Percentiles rank a stretch among this genome's conserved stretches.
These are phyloP conservation scores for Malurus leucopterus DNA, from an alignment of 2,797 vertebrate genomes.

Conservation along the genomic window DNA sequence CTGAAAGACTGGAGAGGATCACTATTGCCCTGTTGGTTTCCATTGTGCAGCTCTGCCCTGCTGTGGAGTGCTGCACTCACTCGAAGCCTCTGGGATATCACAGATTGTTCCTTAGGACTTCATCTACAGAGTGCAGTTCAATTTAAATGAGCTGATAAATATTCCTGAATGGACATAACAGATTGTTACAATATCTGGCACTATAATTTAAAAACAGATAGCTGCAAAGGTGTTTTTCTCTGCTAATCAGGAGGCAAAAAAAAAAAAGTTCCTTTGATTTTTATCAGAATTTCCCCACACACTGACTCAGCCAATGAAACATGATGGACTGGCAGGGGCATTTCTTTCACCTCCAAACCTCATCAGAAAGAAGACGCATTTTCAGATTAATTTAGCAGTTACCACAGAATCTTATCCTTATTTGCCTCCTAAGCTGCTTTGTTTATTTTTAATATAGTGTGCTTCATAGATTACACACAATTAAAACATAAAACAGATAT, in stretches of 20 bases:
- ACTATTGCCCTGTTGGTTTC: background rate
- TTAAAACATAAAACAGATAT: background rate
- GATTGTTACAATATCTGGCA: background rate
- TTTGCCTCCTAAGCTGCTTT: background rate
- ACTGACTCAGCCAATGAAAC: background rate
- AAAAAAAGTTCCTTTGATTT: background rate
- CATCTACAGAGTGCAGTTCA: background rate
- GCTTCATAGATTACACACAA: background rate
- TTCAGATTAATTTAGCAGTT: background rate
- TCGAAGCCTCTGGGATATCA: background rate
- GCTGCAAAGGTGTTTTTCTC: background rate
- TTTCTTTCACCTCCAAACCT: background rate
- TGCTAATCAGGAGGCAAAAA: background rate
- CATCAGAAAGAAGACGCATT: background rate
- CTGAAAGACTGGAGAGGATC: background rate
- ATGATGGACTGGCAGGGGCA: background rate
- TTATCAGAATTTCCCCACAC: background rate
- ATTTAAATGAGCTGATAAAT: background rate
- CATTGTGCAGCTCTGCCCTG: background rate
- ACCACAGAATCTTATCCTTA: background rate
- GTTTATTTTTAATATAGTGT: background rate
- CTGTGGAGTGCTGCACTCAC: background rate
- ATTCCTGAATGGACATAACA: background rate
- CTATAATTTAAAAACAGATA: background rate
- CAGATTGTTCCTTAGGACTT: background rate